A percentile compares a stretch with the other conserved stretches of the same genome.
Conservation (phyloP, 2,113 vertebrate genomes). For the Vireo altiloquus region DNA sequence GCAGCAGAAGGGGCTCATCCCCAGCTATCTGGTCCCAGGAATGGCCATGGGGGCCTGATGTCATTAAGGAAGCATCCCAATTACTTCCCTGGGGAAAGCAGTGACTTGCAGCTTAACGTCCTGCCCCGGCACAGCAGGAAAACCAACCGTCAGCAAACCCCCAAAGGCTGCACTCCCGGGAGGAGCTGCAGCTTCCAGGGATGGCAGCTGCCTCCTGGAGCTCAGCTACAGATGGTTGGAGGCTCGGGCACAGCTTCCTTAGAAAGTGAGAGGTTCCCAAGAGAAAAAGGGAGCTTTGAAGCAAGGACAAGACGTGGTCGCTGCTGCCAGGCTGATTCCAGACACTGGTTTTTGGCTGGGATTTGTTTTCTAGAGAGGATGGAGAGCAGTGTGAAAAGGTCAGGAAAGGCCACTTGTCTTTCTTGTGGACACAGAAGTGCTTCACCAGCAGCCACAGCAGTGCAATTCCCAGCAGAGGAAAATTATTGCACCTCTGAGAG, state of each 20-base stretch:
- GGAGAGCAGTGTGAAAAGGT: not conserved
- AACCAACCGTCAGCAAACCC: conserved; percentile 7
- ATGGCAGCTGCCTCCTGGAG: conserved; percentile 1
- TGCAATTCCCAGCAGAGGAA: not conserved
- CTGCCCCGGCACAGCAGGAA: conserved; percentile 40
- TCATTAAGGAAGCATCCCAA: conserved; percentile 51
- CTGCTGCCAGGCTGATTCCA: not conserved
- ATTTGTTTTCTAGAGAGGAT: not conserved
- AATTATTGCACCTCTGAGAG: not conserved
- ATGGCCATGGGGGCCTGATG: not conserved
- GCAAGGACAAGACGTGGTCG: not conserved
- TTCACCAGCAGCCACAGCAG: not conserved
- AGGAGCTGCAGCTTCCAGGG: not conserved
- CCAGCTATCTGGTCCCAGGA: conserved; percentile 41
- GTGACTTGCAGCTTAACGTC: conserved; percentile 53
- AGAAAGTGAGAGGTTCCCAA: not conserved
- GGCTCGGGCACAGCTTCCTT: not conserved
- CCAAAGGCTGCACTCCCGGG: not conserved
- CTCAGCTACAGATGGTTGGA: not conserved
- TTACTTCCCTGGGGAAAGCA: conserved; percentile 70
- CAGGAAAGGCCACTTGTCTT: not conserved
- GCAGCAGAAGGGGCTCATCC: conserved; percentile 50
- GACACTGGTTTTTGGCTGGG: not conserved
- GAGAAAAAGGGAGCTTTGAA: not conserved
- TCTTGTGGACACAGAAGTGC: not conserved